phyloP scores from a whole-genome alignment of 2,113 vertebrate species.

The Protomyctophum bolini region DNA sequence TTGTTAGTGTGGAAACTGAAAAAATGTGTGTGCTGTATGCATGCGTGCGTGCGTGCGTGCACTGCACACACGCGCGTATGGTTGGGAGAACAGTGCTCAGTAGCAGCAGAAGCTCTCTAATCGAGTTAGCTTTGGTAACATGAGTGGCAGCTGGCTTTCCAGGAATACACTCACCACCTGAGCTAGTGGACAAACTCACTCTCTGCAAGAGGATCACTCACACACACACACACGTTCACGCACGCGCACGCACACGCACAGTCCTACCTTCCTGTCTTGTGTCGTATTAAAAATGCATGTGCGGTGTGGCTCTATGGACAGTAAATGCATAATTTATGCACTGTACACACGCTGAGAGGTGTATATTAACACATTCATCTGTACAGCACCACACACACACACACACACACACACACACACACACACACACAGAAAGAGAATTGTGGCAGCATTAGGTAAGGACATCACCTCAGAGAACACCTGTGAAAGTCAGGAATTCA shows the following conservation, averaged over 20 bases:
- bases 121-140: conserved; percentile 66
- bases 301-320: conserved; percentile 24
- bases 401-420: not conserved
- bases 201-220: conserved; percentile 42
- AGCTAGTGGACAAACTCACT: conserved; percentile 11
- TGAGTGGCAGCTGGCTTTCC: conserved; percentile 66
- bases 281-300: conserved; percentile 50
- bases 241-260: conserved; percentile 20
- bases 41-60: not conserved
- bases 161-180: conserved; percentile 61
- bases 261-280: conserved; percentile 29
- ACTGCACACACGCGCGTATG: not conserved
- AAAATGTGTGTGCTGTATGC: not conserved
- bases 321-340: conserved; percentile 49
- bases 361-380: conserved; percentile 51
- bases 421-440: not conserved
- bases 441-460: too few species aligned
- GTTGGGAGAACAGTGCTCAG: conserved; percentile 28
- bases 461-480: too few species aligned
- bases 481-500: too few species aligned
- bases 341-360: conserved; percentile 45
- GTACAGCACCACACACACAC: not conserved
- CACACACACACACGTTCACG: not conserved
- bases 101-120: conserved; percentile 56
- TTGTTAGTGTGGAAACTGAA: too few species aligned